phyloP scores from a whole-genome alignment of 2,888 invertebrate genomes.

The Mimachlamys varia region DNA sequence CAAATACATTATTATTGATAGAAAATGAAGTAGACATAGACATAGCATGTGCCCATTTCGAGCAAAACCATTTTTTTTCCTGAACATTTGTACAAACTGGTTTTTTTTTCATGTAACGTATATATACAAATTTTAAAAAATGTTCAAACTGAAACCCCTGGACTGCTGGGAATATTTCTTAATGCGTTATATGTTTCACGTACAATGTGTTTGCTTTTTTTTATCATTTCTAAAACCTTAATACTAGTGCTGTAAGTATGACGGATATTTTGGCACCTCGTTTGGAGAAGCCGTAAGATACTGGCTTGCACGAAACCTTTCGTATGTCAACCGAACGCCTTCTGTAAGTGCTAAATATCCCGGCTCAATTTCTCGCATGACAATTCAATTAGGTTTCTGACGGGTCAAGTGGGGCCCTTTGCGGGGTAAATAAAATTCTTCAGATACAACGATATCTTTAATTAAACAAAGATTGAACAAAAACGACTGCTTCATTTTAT shows the following conservation, averaged over 20 bases:
- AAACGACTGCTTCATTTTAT: too few species aligned
- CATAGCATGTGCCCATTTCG: too few species aligned
- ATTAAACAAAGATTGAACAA: too few species aligned
- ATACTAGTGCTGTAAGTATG: background rate
- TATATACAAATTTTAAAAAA: too few species aligned
- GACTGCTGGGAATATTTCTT: background rate
- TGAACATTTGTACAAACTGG: too few species aligned
- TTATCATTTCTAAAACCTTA: slow-evolving; percentile 2
- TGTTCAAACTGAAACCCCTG: background rate
- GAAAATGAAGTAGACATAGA: too few species aligned
- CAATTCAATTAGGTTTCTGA: slow-evolving; percentile 29
- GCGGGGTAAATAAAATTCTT: background rate
- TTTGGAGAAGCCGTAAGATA: background rate
- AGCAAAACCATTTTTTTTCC: too few species aligned
- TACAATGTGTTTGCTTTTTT: background rate
- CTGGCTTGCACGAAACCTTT: slow-evolving; percentile 7
- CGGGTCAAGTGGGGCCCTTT: background rate
- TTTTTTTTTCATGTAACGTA: too few species aligned
- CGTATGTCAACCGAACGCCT: slow-evolving; percentile 3
- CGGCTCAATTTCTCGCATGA: slow-evolving; percentile 14
- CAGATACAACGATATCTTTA: background rate
- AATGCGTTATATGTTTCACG: background rate
- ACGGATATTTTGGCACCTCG: slow-evolving; percentile 19
- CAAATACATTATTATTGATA: too few species aligned
- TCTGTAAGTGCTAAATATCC: slow-evolving; percentile 30